Base-by-base conservation (phyloP, 2,888 invertebrate genomes). In the Microctonus hyperodae region DNA sequence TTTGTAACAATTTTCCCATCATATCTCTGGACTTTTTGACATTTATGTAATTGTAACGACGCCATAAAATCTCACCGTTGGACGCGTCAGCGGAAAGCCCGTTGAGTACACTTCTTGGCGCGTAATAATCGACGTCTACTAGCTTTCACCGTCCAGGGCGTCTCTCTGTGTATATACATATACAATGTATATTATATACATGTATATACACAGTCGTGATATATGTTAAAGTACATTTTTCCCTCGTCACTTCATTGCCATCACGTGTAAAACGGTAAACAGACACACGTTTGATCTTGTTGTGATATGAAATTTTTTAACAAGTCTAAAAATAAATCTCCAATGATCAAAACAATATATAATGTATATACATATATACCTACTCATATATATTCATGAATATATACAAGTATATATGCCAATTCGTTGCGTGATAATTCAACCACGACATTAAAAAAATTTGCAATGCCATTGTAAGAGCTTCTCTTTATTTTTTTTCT, bases 61-160 rank as follows among this genome's bases (percentile, higher is more conserved):
- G 48, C 64, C 50, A 57, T 64, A 56, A 57, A 57, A 48, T 23
- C 50, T 58, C 56, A 33, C 57, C 53, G 50, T 64, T 50, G 50
- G 20, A 35, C 57, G 31, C 44, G n/a, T 44, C 44, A 44, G 44
- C 44, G 44, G 44, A 44, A 44, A 44, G 16, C 44, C 44, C 20
- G 16, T 44, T 44, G 16, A 44, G 16, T 44, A 44, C 20, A 44
- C 44, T 48, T 64, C 64, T 50, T 48, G 35, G 37, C 37, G 57
- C 57, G 57, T 64, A 64, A 64, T 64, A 64, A 64, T 64, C 57
- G 57, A 57, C 64, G 31, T 64, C 64, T 64, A 44, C 44, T 44
- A 64, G 64, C 64, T 64, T 64, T 64, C 64, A 64, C 64, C 58
- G 64, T 64, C 57, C 57, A 64, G 64, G 64, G 64, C 64, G 57